Conservation (phyloP, 2,113 vertebrate genomes). For the Vidua chalybeata region DNA sequence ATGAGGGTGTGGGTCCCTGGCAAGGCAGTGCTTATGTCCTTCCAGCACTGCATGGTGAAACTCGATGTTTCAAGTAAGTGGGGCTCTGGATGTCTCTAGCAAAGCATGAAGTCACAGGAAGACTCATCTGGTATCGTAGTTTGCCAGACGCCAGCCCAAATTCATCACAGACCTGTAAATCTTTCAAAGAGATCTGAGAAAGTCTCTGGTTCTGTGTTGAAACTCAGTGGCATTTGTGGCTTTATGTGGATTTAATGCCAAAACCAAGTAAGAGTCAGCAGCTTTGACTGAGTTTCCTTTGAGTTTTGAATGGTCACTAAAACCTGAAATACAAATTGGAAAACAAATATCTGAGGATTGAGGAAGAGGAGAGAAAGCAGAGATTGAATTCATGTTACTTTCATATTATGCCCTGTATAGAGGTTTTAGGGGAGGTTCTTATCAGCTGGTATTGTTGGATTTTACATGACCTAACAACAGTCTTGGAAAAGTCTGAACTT, state of each 20-base stretch:
- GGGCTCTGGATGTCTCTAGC: neutral
- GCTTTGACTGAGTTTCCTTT: constrained; percentile 25
- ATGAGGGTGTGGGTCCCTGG: neutral
- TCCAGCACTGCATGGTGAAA: neutral
- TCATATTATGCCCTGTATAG: neutral
- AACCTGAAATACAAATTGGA: neutral
- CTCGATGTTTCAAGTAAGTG: neutral
- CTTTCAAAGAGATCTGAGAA: neutral
- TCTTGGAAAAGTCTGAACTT: neutral
- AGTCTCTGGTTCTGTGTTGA: constrained; percentile 1
- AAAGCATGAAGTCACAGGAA: neutral
- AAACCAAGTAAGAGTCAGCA: neutral
- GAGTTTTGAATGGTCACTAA: constrained; percentile 14
- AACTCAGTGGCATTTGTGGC: constrained; percentile 19
- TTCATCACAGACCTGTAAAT: neutral
- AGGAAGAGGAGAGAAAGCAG: neutral
- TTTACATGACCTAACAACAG: neutral
- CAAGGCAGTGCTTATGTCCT: neutral
- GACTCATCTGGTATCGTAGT: neutral
- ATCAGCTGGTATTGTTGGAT: neutral
- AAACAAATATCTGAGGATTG: neutral
- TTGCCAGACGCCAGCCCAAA: neutral
- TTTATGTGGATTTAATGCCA: neutral
- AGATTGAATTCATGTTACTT: neutral
- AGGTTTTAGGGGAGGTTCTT: neutral